phyloP scores from a whole-genome alignment of 2,888 invertebrate species.

The Trachelus troglodyta region DNA sequence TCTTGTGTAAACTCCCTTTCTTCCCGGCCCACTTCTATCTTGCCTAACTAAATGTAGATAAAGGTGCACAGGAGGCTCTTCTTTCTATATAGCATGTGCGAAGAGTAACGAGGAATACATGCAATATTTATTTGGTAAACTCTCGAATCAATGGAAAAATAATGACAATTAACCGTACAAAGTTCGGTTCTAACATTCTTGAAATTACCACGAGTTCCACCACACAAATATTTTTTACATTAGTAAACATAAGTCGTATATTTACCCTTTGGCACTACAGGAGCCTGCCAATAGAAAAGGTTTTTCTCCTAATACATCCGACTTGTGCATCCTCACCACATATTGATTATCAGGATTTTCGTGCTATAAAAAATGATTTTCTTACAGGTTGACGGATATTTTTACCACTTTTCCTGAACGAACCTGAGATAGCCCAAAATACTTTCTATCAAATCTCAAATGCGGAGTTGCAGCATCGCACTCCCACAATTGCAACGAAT shows the following conservation, averaged over 20 bases:
- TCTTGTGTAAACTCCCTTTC: slow-evolving; percentile 17
- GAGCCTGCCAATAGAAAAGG: slow-evolving; percentile 76
- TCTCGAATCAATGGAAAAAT: slow-evolving; percentile 28
- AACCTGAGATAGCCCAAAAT: slow-evolving; percentile 70
- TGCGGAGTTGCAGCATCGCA: slow-evolving; percentile 73
- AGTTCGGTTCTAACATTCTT: no score
- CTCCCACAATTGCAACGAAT: slow-evolving; percentile 79
- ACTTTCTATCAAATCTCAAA: slow-evolving; percentile 70
- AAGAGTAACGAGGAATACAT: no score
- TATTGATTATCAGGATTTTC: slow-evolving; percentile 74
- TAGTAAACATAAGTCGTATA: slow-evolving; percentile 14
- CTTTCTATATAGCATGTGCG: no score
- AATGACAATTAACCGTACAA: slow-evolving; percentile 21
- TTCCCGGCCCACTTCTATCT: no score
- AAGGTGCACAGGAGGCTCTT: no score
- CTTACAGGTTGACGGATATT: no score
- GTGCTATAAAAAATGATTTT: slow-evolving; percentile 66
- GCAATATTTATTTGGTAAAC: no score
- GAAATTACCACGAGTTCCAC: no score
- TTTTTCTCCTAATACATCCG: slow-evolving; percentile 61
- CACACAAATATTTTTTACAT: background rate
- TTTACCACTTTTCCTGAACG: no score
- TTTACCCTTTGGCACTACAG: slow-evolving; percentile 71
- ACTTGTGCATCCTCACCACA: slow-evolving; percentile 72
- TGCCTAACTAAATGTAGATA: no score